Evolutionary conservation across 2,113 vertebrate genomes (phyloP), one percentile per base, ranked within the genome.

Genomic region (Macquaria australasica): DNA sequence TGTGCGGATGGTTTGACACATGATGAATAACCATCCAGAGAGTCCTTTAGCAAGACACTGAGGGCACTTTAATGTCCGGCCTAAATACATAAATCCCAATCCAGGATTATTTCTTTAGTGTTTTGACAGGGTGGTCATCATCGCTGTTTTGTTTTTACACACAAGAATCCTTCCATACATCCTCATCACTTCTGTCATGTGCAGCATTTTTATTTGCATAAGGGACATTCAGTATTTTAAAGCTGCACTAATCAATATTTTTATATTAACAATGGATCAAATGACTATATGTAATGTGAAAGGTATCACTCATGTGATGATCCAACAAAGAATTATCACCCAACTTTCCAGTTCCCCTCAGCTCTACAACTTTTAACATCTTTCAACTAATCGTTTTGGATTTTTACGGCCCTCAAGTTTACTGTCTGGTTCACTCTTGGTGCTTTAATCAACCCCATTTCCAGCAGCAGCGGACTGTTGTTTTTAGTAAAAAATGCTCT

Each of bases 11-110:
- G 18, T 62, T 63, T 77, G 68, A 71, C 56, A 75, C 4, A 23
- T 79, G 75, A 82, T 79, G 37, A 41, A 50, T 58, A 56, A 70
- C 58, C 45, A 75, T 78, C 20, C 37, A 3, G 5, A 67, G 63
- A 43, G 53, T 68, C 60, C 50, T 72, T 72, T 12, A 60, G 50
- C 21, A 15, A 43, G 63, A 18, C 16, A 45, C 37, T 55, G 39
- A 56, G 7, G 28, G 10, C 16, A 56, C 55, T 37, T 51, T 41
- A 1, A 63, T 8, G 10, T 1, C 68, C 62, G 53, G 4, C 73
- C 45, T 23, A 10, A 48, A 74, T 43, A 74, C 10, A n/a, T 2
- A 21, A 63, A 9, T 66, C 60, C n/a, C 20, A 48, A 59, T 14
- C 39, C 41, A 37, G 41, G 62, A 31, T 59, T 50, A 25, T 28